Base-by-base conservation (phyloP, 2,888 invertebrate genomes). In the Drosophila suboccidentalis region DNA sequence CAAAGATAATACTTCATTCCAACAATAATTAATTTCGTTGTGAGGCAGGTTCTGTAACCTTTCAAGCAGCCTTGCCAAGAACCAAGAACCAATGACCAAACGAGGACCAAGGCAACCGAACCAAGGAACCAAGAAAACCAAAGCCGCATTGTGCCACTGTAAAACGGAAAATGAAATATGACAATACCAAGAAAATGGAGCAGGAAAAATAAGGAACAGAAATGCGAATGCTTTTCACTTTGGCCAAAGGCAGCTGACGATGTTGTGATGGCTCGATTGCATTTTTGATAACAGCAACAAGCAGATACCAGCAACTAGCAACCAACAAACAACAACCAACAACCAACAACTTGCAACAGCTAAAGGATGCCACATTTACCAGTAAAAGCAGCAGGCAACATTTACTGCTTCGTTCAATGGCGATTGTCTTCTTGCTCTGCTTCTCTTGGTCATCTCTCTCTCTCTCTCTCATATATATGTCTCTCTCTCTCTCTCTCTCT, bases 351-450 rank as follows among this genome's bases (percentile, higher is more conserved):
- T 11, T 36, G 38, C 22, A 38, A 55, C 66, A 43, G 44, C 41
- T 54, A 59, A 65, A 65, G 41, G 59, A 36, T 57, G 51, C 38
- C 67, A 59, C 46, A 61, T 22, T 38, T 38, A 54, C 41, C 49
- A 59, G 53, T 32, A 53, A n/a, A 43, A 38, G 17, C 57, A 63
- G 10, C 41, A 17, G 32, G 32, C 49, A 59, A 43, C 11, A 81
- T 60, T 65, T 71, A 69, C 69, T 77, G 62, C 70, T 59, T 57
- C 47, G 44, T 58, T 68, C 74, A 65, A 74, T 63, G 60, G 58
- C 62, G 50, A 61, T 68, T 70, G 51, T 63, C 32, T 39, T 13
- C 15, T 36, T 17, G 34, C 8, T 19, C 43, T 17, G 1, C 2
- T 32, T 17, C 17, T 32, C 32, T 26, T 32, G 39, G 29, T 47